A percentile compares a stretch with the other conserved stretches of the same genome.
Evolutionary conservation across 2,797 vertebrate species (phyloP).

Genomic region (Rhinatrema bivittatum): DNA sequence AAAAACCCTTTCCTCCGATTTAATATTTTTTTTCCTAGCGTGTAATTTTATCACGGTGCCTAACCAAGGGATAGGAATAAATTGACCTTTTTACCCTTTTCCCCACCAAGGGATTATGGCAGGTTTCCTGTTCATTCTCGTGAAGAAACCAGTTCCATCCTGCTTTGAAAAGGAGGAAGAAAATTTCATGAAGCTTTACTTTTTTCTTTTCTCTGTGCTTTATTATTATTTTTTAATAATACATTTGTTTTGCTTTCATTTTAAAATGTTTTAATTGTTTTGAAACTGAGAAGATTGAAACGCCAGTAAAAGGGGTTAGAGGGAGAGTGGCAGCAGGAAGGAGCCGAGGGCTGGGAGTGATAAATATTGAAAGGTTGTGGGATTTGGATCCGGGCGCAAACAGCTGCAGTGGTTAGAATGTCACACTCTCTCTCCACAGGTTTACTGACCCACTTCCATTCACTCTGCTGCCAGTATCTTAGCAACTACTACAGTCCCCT

Average conservation of each 20-base stretch:
- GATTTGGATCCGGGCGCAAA: constrained; percentile 64
- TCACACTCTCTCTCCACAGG: constrained; percentile 90
- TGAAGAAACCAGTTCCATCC: constrained; percentile 53
- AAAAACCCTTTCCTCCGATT: no score
- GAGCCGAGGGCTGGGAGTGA: constrained; percentile 58
- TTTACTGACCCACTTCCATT: constrained; percentile 92
- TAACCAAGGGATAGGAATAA: constrained; percentile 56
- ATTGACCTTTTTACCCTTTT: constrained; percentile 65
- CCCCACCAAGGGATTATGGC: constrained; percentile 57
- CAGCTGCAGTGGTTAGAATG: constrained; percentile 79
- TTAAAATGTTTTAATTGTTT: no score
- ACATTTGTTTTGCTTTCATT: no score
- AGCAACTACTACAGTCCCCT: constrained; percentile 97
- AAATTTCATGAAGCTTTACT: no score
- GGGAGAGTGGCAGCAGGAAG: constrained; percentile 41
- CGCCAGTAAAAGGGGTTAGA: no score
- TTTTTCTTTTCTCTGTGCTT: no score
- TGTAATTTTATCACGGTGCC: constrained; percentile 59
- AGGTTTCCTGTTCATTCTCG: constrained; percentile 62
- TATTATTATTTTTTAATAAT: no score
- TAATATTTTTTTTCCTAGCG: constrained; percentile 1
- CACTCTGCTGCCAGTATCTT: constrained; percentile 95
- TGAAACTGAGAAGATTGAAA: no score
- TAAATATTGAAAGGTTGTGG: constrained; percentile 75
- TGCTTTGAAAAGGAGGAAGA: constrained; percentile 1